Conservation (phyloP, 2,888 invertebrate genomes). For the Pycnomerus fuliginosus region DNA sequence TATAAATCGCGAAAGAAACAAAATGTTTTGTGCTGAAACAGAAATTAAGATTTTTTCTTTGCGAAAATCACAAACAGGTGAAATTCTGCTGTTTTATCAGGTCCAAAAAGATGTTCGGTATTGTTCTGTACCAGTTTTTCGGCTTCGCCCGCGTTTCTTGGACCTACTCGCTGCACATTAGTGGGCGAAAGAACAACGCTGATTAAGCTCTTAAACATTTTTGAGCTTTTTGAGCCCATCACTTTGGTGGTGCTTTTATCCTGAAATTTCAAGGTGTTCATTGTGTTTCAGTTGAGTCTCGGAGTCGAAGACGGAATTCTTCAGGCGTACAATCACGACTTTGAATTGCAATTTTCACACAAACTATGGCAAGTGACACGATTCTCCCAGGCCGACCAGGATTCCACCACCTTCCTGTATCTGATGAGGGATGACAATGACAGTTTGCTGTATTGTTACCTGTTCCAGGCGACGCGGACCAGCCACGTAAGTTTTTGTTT, state of each 20-base stretch:
- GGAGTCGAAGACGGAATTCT: slow-evolving; percentile 69
- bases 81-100: too few relatives aligned
- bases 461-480: slow-evolving; percentile 66
- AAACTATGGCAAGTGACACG: slow-evolving; percentile 62
- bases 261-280: slow-evolving; percentile 5
- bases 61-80: slow-evolving; percentile 1
- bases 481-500: slow-evolving; percentile 64
- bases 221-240: not conserved
- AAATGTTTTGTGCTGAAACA: slow-evolving; percentile 57
- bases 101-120: slow-evolving; percentile 30
- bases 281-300: slow-evolving; percentile 65
- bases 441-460: slow-evolving; percentile 71
- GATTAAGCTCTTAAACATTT: not conserved
- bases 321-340: slow-evolving; percentile 69
- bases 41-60: slow-evolving; percentile 32
- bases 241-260: too few relatives aligned
- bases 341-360: slow-evolving; percentile 68
- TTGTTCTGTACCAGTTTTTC: slow-evolving; percentile 22
- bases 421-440: slow-evolving; percentile 71
- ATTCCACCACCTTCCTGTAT: slow-evolving; percentile 65
- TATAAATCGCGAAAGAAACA: slow-evolving; percentile 52
- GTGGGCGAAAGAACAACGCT: slow-evolving; percentile 23
- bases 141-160: slow-evolving; percentile 20
- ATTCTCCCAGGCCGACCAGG: slow-evolving; percentile 51
- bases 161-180: slow-evolving; percentile 25